Base-by-base conservation (phyloP, 1,140 invertebrate species). In the Neotoxoptera formosana region DNA sequence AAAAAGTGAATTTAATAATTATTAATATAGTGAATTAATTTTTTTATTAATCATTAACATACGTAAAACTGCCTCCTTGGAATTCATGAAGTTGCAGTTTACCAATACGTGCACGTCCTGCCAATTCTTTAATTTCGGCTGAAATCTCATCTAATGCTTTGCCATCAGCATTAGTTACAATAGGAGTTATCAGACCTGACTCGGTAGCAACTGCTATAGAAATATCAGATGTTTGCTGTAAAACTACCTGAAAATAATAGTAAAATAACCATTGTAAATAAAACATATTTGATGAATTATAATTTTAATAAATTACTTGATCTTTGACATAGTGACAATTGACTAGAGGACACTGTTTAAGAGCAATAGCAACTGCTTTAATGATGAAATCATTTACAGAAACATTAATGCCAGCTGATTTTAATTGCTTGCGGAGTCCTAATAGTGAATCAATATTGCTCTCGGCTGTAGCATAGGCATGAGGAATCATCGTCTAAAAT, bases 311-410 rank as follows among this genome's bases (percentile, higher is more conserved):
- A 21, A 91, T 94, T 93, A 94, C 94, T 93, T 94, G 93, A 88
- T 94, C 91, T 53, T 94, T 94, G 87, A 93, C 48, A 86, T 89
- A 99, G 41, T 98, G 97, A 30, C 98, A 98, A 95, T 99, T 99
- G 4, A 97, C 98, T 94, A 99, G 97, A 0, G 99, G 99, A 93
- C 99, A 98, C 95, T 98, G 97, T 95, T 97, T 97, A 95, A 98
- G 98, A 30, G 99, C 98, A 90, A 98, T 96, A 4, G 99, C 98
- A 45, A 98, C 97, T 3, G 98, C 99, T 95, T 99, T 99, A 83
- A 99, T 98, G 86, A 99, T 97, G 94, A 99, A 99, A 95, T 99
- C 99, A 95, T 99, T 99, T 0, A 99, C 97, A 36, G 98, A 99
- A 23, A 99, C 95, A 95, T 99, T 98, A 36, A 97, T 95, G 76